A percentile compares a stretch with the other conserved stretches of the same genome.
Evolutionary conservation across 2,113 vertebrate species (phyloP).

Genomic region (Hiodon alosoides): DNA sequence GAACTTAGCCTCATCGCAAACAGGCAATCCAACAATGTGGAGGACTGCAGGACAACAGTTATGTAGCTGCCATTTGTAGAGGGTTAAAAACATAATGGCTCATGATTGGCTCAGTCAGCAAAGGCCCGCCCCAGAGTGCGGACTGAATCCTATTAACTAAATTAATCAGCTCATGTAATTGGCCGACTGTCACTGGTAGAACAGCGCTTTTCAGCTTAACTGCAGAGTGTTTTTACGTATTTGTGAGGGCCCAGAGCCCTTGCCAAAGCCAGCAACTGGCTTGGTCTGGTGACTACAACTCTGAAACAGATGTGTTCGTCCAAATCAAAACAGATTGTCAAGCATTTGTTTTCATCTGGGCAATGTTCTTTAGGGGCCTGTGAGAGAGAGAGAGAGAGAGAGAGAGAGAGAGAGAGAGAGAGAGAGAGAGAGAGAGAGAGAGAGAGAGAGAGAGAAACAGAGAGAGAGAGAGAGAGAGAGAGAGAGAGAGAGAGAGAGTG

Average conservation of each 20-base stretch:
- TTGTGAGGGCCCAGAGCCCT: background rate
- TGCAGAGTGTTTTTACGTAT: background rate
- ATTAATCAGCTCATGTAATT: background rate
- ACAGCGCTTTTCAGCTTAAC: background rate
- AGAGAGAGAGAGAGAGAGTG: slow-evolving; percentile 3
- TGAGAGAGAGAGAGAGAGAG: too few species aligned
- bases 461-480: too few species aligned
- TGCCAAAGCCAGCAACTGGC: background rate
- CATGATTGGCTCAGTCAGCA: background rate
- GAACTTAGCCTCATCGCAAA: too few species aligned
- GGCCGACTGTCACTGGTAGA: too few species aligned
- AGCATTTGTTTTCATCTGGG: background rate
- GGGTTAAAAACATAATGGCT: too few species aligned
- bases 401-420: too few species aligned
- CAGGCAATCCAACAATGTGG: too few species aligned
- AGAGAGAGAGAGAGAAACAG: too few species aligned
- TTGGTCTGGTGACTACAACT: background rate
- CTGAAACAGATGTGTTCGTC: slow-evolving; percentile 13
- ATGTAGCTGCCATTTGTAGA: too few species aligned
- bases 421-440: too few species aligned
- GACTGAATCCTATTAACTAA: too few species aligned
- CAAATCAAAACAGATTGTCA: slow-evolving; percentile 16
- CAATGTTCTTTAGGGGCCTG: background rate
- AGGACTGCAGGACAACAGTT: too few species aligned
- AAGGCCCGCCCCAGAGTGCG: background rate